Evolutionary conservation across 2,888 invertebrate genomes (phyloP).

Genomic region (Baccha elongata): DNA sequence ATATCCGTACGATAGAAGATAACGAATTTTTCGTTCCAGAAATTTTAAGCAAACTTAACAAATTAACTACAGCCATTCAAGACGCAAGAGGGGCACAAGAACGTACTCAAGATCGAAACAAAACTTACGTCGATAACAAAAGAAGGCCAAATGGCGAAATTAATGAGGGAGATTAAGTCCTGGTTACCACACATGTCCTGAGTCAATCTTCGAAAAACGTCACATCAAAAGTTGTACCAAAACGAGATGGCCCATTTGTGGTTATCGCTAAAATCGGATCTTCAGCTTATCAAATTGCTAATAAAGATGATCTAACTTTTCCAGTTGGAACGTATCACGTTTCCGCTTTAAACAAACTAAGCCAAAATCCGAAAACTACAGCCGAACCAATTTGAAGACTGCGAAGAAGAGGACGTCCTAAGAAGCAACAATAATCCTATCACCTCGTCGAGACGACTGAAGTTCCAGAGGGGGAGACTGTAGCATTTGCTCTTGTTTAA

Average conservation of each 20-base stretch:
- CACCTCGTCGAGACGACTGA: constrained; percentile 9
- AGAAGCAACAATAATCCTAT: background rate
- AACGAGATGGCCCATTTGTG: constrained; percentile 19
- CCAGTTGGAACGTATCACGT: constrained; percentile 20
- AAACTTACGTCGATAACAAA: constrained; percentile 5
- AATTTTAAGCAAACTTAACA: constrained; percentile 18
- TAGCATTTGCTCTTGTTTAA: too few species aligned
- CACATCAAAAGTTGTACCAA: background rate
- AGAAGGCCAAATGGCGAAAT: background rate
- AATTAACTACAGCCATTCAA: constrained; percentile 3
- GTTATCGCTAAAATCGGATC: background rate
- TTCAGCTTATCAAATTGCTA: constrained; percentile 14
- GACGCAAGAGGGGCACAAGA: background rate
- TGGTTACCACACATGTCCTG: constrained; percentile 2
- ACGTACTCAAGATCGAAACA: constrained; percentile 10
- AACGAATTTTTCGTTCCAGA: constrained; percentile 67
- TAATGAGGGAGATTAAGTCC: background rate
- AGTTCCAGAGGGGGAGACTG: constrained; percentile 26
- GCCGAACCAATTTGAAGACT: background rate
- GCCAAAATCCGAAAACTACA: too few species aligned
- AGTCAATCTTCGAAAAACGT: constrained; percentile 6
- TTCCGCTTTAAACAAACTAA: too few species aligned
- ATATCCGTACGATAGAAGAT: constrained; percentile 72
- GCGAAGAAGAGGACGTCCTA: background rate
- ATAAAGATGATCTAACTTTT: constrained; percentile 6